Percentiles rank a stretch among this genome's conserved stretches.
These are phyloP conservation scores for Atherix ibis DNA, from an alignment of 2,888 invertebrate species.

Conservation along the genomic window DNA sequence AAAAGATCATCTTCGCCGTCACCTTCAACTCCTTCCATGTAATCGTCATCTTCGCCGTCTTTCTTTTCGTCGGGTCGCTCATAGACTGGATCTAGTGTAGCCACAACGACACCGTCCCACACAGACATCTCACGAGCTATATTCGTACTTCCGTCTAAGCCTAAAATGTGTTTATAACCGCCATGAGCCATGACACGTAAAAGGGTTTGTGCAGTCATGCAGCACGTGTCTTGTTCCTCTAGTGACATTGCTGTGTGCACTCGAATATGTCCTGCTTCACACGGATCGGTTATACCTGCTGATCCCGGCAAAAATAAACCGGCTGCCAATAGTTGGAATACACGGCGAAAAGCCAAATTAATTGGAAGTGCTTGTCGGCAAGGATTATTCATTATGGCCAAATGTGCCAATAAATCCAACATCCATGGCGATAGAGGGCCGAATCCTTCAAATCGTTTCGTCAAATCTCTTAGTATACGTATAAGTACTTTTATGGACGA, in stretches of 20 bases:
- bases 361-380: slow-evolving; percentile 82
- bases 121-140: slow-evolving; percentile 75
- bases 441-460: slow-evolving; percentile 77
- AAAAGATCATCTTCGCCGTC: slow-evolving; percentile 29
- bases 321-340: slow-evolving; percentile 79
- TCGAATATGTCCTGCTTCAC: slow-evolving; percentile 75
- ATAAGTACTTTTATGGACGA: slow-evolving; percentile 92
- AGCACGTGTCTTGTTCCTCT: slow-evolving; percentile 85
- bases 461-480: slow-evolving; percentile 81
- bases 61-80: slow-evolving; percentile 61
- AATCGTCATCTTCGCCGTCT: slow-evolving; percentile 52
- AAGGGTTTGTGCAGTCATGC: slow-evolving; percentile 76
- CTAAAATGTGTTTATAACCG: slow-evolving; percentile 82
- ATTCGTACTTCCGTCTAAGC: slow-evolving; percentile 38
- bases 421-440: slow-evolving; percentile 91
- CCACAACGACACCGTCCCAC: slow-evolving; percentile 93
- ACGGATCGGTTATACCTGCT: slow-evolving; percentile 84
- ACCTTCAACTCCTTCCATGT: slow-evolving; percentile 45
- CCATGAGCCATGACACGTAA: slow-evolving; percentile 83
- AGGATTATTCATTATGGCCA: slow-evolving; percentile 93
- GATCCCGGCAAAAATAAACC: slow-evolving; percentile 92
- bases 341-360: slow-evolving; percentile 77
- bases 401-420: slow-evolving; percentile 87
- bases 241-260: slow-evolving; percentile 82
- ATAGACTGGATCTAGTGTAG: slow-evolving; percentile 87